These are phyloP conservation scores for Antedon mediterranea DNA, from an alignment of 53 echinoderm and acorn worm genomes.

Conservation along the genomic window DNA sequence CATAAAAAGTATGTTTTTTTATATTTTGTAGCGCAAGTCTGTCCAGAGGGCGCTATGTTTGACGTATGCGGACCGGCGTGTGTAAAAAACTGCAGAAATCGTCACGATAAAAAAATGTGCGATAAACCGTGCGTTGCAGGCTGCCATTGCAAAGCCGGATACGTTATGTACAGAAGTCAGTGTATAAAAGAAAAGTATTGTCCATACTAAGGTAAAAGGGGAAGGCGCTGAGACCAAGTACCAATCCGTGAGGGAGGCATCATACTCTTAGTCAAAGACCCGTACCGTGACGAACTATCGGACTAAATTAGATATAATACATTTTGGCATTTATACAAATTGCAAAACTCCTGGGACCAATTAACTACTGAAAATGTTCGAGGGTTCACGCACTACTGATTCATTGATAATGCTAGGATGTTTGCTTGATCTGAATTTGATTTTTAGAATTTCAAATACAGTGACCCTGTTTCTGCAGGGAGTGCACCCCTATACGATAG, in stretches of 20 bases:
- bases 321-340: background rate
- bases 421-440: too few species aligned
- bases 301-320: background rate
- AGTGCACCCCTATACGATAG: background rate
- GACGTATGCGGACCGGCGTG: conserved; percentile 87
- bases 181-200: conserved; percentile 54
- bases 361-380: background rate
- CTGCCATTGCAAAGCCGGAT: conserved; percentile 63
- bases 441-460: background rate
- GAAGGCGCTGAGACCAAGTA: background rate
- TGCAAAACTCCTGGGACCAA: background rate
- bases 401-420: background rate
- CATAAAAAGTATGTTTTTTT: background rate
- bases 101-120: conserved; percentile 40
- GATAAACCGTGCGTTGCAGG: conserved; percentile 47
- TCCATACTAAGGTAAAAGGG: conserved; percentile 7
- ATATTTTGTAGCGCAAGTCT: conserved; percentile 20
- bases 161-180: conserved; percentile 53
- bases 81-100: conserved; percentile 70
- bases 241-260: too few species aligned
- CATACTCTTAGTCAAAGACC: too few species aligned
- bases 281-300: background rate
- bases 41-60: conserved; percentile 50
- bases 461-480: background rate
- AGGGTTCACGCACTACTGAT: background rate